Base-by-base conservation (phyloP, 2,888 invertebrate genomes). In the Azorinus chamasolen region DNA sequence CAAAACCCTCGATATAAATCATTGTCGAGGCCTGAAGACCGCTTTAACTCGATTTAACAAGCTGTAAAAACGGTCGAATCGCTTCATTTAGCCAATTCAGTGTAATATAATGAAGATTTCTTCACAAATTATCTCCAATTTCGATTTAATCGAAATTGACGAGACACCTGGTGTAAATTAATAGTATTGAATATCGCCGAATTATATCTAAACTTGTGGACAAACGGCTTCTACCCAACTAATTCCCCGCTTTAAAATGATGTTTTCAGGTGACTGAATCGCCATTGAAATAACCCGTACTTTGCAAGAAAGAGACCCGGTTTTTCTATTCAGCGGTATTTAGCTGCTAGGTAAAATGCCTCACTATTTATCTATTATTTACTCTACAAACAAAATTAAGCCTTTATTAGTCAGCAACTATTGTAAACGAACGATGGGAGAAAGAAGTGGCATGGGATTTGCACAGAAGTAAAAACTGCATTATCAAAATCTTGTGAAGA, bases 101-200 rank as follows among this genome's bases (percentile, higher is more conserved):
- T 51, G 53, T 14, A 20, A n/a, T 50, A 51, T 68, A 59, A 68
- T 68, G 51, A 50, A 68, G 48, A 43, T 51, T 51, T 51, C 68
- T 43, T 32, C 41, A 18, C 37, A 12, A 51, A 27, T 68, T 72
- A 65, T 65, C 72, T 65, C 72, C 50, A 59, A 65, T 72, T 72
- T 61, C 65, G 43, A 41, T 62, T 53, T 55, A 41, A 65, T 61
- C 37, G 41, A 62, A 73, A 68, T 58, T 22, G 41, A 50, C 20
- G 32, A 25, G 32, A 73, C 73, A 73, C 73, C 73, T 73, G 73
- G 66, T 55, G 32, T 18, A 57, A 66, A 57, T 57, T 73, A 62
- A 50, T 50, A 48, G 43, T 61, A 55, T 55, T 57, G 25, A 63
- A 62, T 66, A 57, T 51, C 62, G 55, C 45, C 45, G 50, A 73